phyloP scores from a whole-genome alignment of 2,797 vertebrate genomes.

The Mormyrops attenuatus region DNA sequence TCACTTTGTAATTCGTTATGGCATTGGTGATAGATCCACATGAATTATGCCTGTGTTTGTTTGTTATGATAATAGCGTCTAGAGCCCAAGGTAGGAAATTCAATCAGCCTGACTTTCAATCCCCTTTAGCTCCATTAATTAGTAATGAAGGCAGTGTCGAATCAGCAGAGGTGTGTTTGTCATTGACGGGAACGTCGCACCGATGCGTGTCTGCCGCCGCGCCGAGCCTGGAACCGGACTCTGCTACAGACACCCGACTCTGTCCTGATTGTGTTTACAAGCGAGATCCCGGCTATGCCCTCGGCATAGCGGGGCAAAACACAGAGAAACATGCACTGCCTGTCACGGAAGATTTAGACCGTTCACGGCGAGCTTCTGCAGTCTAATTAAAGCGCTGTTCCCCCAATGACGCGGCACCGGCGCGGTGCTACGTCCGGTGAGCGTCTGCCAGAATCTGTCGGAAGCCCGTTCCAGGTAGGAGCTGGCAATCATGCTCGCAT shows the following conservation, averaged over 20 bases:
- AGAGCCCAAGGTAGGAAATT: constrained; percentile 16
- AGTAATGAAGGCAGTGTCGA: neutral
- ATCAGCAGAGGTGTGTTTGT: constrained; percentile 17
- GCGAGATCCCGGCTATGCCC: neutral
- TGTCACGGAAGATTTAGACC: neutral
- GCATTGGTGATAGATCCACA: constrained; percentile 17
- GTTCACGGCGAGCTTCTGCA: neutral
- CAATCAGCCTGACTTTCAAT: constrained; percentile 17
- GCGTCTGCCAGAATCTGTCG: neutral
- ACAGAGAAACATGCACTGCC: neutral
- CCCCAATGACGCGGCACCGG: neutral
- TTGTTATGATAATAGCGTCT: constrained; percentile 21
- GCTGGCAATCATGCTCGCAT: neutral
- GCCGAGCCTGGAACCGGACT: neutral
- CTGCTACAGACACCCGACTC: neutral
- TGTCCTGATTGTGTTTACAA: constrained; percentile 9
- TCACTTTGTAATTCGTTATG: constrained; percentile 8
- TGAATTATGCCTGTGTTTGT: constrained; percentile 16
- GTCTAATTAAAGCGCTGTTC: neutral
- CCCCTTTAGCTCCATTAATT: constrained; percentile 14
- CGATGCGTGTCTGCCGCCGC: neutral
- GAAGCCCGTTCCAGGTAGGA: neutral
- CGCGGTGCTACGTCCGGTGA: neutral
- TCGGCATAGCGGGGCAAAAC: neutral
- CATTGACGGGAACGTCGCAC: neutral